Evolutionary conservation across 1,140 invertebrate genomes (phyloP).

Genomic region (Globodera rostochiensis): DNA sequence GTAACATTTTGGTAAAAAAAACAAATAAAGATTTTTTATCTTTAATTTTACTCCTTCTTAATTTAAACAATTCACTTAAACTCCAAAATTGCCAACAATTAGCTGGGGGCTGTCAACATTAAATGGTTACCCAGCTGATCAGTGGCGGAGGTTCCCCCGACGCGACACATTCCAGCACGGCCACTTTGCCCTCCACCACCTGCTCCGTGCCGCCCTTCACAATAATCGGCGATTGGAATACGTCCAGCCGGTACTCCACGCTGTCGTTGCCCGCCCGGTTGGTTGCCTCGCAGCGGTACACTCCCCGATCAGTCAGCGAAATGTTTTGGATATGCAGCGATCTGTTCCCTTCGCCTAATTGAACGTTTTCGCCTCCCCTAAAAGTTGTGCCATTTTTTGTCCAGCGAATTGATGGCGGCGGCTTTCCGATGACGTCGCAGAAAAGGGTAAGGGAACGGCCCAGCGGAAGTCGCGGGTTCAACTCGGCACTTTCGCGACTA

Average conservation of each 20-base stretch:
- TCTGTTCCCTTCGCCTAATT: slow-evolving; percentile 1
- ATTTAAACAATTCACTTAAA: too few relatives aligned
- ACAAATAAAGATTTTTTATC: too few relatives aligned
- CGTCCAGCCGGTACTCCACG: slow-evolving; percentile 52
- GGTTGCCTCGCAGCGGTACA: slow-evolving; percentile 55
- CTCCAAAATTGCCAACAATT: too few relatives aligned
- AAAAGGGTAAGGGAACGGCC: slow-evolving; percentile 52
- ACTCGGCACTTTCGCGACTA: slow-evolving; percentile 52
- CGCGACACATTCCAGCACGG: slow-evolving; percentile 54
- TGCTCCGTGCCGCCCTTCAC: slow-evolving; percentile 57
- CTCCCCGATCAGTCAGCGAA: slow-evolving; percentile 53
- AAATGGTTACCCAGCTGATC: slow-evolving; percentile 41
- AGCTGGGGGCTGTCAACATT: background rate
- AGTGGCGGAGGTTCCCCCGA: slow-evolving; percentile 55
- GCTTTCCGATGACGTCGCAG: slow-evolving; percentile 60
- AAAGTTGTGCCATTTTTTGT: slow-evolving; percentile 49
- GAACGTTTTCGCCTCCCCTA: slow-evolving; percentile 32
- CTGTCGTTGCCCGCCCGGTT: slow-evolving; percentile 58
- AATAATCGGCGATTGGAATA: slow-evolving; percentile 57
- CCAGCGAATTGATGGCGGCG: slow-evolving; percentile 53
- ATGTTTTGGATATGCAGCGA: slow-evolving; percentile 58
- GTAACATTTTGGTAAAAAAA: background rate
- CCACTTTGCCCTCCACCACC: slow-evolving; percentile 59
- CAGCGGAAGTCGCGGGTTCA: slow-evolving; percentile 55
- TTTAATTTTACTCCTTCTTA: too few relatives aligned